Evolutionary conservation across 1,140 invertebrate genomes (phyloP).

Genomic region (Euura lappo): DNA sequence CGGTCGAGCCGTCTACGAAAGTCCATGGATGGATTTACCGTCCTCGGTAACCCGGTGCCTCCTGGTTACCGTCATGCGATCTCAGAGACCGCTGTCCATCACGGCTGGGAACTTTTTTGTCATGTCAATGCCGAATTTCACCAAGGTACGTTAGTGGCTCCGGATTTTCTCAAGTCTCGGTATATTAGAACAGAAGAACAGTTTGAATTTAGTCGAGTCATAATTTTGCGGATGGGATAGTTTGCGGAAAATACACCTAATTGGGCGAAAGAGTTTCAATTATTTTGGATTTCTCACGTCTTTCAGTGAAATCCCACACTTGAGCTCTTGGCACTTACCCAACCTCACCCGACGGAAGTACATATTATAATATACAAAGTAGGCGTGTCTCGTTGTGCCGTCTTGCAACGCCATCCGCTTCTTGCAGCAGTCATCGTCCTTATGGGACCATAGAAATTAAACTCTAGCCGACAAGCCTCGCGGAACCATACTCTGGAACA

Average conservation of each 20-base stretch:
- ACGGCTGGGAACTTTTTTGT: background rate
- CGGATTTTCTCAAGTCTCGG: background rate
- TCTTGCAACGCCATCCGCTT: background rate
- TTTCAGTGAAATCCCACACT: background rate
- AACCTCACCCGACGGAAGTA: background rate
- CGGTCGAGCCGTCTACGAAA: too few relatives aligned
- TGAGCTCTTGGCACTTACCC: background rate
- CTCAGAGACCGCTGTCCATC: background rate
- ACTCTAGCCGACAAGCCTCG: background rate
- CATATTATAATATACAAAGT: background rate
- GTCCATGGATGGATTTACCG: background rate
- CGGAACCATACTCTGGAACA: background rate
- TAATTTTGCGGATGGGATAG: background rate
- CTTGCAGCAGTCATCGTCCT: background rate
- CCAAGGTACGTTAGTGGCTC: background rate
- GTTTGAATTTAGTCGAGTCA: background rate
- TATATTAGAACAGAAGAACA: too few relatives aligned
- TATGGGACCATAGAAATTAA: slow-evolving; percentile 4
- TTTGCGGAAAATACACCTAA: background rate
- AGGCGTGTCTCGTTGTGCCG: background rate
- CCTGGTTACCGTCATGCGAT: background rate
- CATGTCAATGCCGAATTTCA: background rate
- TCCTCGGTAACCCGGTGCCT: background rate
- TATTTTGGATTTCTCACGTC: background rate
- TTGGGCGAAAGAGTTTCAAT: background rate